Evolutionary conservation across 2,797 vertebrate genomes (phyloP), one percentile per base, ranked within the genome.

Genomic region (Ptychadena robeensis): DNA sequence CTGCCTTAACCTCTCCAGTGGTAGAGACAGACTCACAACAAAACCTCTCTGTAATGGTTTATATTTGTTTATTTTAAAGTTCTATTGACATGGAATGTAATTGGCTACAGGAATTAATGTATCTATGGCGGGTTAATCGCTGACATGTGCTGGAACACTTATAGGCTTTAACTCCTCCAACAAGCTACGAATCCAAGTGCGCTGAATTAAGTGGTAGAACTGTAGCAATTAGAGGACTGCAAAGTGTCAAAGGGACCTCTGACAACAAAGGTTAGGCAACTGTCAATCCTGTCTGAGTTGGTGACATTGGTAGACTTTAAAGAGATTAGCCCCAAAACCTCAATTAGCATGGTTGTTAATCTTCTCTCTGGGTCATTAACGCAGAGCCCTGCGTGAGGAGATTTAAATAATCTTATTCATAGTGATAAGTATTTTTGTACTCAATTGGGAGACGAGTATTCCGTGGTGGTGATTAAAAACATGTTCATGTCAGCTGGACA

Each of bases 111-210:
- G 18, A 48, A 48, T n/a, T n/a, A 48, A 48, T 48, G 3, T 48
- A 4, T 3, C 15, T 32, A 78, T 69, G 18, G 9, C 31, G 11
- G 85, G n/a, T n/a, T 87, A 87, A 85, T 88, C 80, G 59, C 79
- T 79, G 44, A 73, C 40, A 87, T 15, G 38, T 64, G 80, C 31
- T 87, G 57, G 74, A 86, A 86, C 66, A 73, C 80, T 86, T 87
- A 65, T 86, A 80, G 86, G 10, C 1, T 27, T 9, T 85, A 68
- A 86, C 74, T 63, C 4, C 53, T 82, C 79, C 28, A 71, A 25
- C 34, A 14, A 37, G 80, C 86, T 2, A 8, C 76, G 72, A 84
- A 82, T 28, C 12, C 66, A 57, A 83, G 85, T 81, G 35, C 67
- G 57, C 57, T 84, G 15, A 57, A 79, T 67, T 35, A 72, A 22